Base-by-base conservation (phyloP, 2,797 vertebrate species). In the Ctenosaura bakeri region DNA sequence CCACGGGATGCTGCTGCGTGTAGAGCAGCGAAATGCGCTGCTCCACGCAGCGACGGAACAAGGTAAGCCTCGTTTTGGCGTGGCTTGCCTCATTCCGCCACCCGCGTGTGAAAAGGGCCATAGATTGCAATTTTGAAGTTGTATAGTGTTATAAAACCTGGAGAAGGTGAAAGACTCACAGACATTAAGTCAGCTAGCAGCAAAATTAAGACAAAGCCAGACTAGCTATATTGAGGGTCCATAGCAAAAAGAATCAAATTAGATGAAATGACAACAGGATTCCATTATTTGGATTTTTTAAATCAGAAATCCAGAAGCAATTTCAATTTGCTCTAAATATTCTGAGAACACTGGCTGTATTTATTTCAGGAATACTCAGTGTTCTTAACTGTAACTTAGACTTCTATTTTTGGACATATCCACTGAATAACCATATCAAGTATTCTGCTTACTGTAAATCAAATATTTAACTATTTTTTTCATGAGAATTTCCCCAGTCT, bases 101-200 rank as follows among this genome's bases (percentile, higher is more conserved):
- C n/a, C n/a, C n/a, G n/a, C n/a, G n/a, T n/a, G n/a, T n/a, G n/a
- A n/a, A n/a, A n/a, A n/a, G n/a, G n/a, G n/a, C n/a, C n/a, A n/a
- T 7, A 69, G 74, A 93, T 93, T 86, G 87, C 86, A 92, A 91
- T 89, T 94, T 73, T 88, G 73, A 94, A 94, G 88, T 91, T 87
- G 92, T 35, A 93, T 78, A 82, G 85, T 92, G 81, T 76, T 85
- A 83, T 24, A 0, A 0, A 89, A 35, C 66, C 74, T 91, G 89
- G 64, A 71, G 9, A 69, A 90, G 82, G 78, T n/a, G 59, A 78
- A 78, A 22, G 93, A 93, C 90, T 91, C 90, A 77, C 1, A 4
- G n/a, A 88, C 38, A 83, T 89, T 94, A 92, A 69, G 85, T 81
- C 91, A 91, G 90, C 56, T 87, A 92, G 50, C 74, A 81, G 73